A percentile compares a stretch with the other conserved stretches of the same genome.
phyloP scores from a whole-genome alignment of 2,888 invertebrate species.

The Cremastobaeus sp. region DNA sequence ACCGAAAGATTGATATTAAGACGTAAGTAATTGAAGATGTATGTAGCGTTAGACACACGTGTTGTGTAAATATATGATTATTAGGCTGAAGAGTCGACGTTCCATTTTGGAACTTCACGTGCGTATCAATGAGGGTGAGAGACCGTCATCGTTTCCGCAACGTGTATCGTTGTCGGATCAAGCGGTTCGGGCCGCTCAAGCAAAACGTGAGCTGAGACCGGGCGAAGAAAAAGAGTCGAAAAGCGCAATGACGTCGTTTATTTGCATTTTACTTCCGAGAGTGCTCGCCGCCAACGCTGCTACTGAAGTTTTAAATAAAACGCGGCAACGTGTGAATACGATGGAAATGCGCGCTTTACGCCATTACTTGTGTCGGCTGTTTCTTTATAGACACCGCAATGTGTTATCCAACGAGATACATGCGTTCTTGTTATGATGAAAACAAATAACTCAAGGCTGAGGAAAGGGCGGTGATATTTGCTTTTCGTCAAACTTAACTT shows the following conservation, averaged over 20 bases:
- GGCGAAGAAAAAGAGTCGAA: slow-evolving; percentile 25
- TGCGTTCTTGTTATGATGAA: slow-evolving; percentile 41
- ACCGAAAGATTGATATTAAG: slow-evolving; percentile 24
- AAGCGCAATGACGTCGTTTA: slow-evolving; percentile 39
- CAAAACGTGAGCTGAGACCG: neutral
- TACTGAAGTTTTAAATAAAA: slow-evolving; percentile 51
- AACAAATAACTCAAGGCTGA: slow-evolving; percentile 15
- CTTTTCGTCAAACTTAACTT: slow-evolving; percentile 15
- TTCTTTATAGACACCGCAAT: slow-evolving; percentile 34
- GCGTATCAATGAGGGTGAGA: slow-evolving; percentile 23
- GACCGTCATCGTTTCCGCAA: slow-evolving; percentile 39
- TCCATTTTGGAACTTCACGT: slow-evolving; percentile 18
- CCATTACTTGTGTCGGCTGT: slow-evolving; percentile 20
- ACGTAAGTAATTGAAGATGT: slow-evolving; percentile 23
- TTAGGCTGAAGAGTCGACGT: slow-evolving; percentile 11
- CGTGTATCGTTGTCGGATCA: slow-evolving; percentile 22
- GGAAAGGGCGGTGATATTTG: slow-evolving; percentile 30
- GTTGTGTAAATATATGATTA: slow-evolving; percentile 46
- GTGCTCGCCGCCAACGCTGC: slow-evolving; percentile 33
- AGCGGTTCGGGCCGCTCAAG: slow-evolving; percentile 26
- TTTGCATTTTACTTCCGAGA: slow-evolving; percentile 60
- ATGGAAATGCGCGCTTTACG: slow-evolving; percentile 31
- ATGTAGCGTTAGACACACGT: slow-evolving; percentile 9
- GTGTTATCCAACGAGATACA: slow-evolving; percentile 52
- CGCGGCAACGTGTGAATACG: slow-evolving; percentile 39